Evolutionary conservation across 2,113 vertebrate species (phyloP).

Genomic region (Eptesicus fuscus): DNA sequence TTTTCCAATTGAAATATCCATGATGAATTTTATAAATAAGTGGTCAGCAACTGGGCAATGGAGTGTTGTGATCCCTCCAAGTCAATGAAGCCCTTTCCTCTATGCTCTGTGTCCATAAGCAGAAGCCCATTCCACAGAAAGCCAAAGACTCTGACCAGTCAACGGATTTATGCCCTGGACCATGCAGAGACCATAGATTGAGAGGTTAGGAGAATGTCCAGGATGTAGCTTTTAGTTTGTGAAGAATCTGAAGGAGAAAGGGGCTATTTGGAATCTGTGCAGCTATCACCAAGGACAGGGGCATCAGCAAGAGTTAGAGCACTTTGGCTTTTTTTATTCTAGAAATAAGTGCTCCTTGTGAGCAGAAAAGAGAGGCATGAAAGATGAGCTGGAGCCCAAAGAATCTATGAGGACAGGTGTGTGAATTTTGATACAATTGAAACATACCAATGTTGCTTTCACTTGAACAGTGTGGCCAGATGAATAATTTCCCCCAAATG

Average conservation of each 20-base stretch:
- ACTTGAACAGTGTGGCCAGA: not conserved
- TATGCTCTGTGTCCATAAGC: not conserved
- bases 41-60: not conserved
- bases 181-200: too few relatives aligned
- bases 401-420: rapidly evolving
- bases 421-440: not conserved
- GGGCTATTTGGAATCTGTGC: not conserved
- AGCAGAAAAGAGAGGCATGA: not conserved
- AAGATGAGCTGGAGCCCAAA: not conserved
- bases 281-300: too few relatives aligned
- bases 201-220: not conserved
- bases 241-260: not conserved
- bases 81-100: not conserved
- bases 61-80: not conserved
- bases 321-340: not conserved
- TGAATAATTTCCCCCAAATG: not conserved
- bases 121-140: not conserved
- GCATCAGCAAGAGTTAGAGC: not conserved
- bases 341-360: not conserved
- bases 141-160: not conserved
- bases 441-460: not conserved
- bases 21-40: not conserved
- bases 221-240: not conserved
- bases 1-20: too few relatives aligned
- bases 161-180: not conserved